phyloP scores from a whole-genome alignment of 2,888 invertebrate species.

The Lissocephala sabroskyi region DNA sequence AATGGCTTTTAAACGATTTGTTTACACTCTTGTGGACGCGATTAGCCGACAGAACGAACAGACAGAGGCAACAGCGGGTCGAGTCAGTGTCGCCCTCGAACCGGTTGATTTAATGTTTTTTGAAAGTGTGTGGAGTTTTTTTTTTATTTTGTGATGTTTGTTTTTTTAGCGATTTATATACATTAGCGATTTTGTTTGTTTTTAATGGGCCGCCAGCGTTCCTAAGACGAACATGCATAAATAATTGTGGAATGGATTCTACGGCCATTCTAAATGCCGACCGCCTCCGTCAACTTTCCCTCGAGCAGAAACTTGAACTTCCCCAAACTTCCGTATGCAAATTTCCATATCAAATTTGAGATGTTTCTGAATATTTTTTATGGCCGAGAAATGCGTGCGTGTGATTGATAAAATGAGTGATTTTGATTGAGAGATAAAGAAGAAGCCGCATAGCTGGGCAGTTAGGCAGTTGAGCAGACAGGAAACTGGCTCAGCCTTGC shows the following conservation, averaged over 20 bases:
- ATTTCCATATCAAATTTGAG: slow-evolving; percentile 19
- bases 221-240: slow-evolving; percentile 24
- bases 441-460: too few species aligned
- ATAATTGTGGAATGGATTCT: slow-evolving; percentile 13
- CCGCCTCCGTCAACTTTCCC: too few species aligned
- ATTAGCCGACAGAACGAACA: slow-evolving; percentile 8
- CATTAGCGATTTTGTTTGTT: too few species aligned
- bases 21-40: slow-evolving; percentile 36
- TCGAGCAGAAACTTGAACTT: too few species aligned
- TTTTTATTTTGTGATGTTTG: slow-evolving; percentile 21
- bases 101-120: slow-evolving; percentile 52
- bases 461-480: too few species aligned
- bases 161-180: too few species aligned
- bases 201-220: too few species aligned
- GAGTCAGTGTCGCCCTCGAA: slow-evolving; percentile 5
- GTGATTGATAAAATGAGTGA: neutral
- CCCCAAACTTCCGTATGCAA: slow-evolving; percentile 55
- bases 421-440: neutral
- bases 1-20: slow-evolving; percentile 31
- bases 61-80: slow-evolving; percentile 12
- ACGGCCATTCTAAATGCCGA: too few species aligned
- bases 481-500: too few species aligned
- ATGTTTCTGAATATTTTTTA: neutral
- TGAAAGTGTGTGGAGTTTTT: slow-evolving; percentile 46
- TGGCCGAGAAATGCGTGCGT: neutral